Base-by-base conservation (phyloP, 2,888 invertebrate genomes). In the Creontiades dilutus region DNA sequence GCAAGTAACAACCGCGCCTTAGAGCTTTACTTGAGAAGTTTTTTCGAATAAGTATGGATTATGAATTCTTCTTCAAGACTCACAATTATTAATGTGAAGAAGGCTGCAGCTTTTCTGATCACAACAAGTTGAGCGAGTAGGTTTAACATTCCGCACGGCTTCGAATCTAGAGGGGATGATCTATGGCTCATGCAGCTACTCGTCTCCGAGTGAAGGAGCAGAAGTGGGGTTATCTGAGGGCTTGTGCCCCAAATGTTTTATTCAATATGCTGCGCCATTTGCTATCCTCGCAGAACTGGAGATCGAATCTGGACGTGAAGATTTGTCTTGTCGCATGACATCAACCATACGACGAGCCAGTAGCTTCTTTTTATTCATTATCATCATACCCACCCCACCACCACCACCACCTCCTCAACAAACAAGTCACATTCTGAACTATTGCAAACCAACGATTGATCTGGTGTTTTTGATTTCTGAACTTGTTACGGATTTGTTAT, bases 261-360 rank as follows among this genome's bases (percentile, higher is more conserved):
- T 57, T 57, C 57, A 57, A 16, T n/a, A 57, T n/a, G n/a, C 1
- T 57, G 57, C 57, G 57, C 57, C 57, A 57, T 57, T 5, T n/a
- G 57, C 57, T 57, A n/a, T 57, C 7, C 57, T 57, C 57, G 57
- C n/a, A 16, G 37, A 37, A 37, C 37, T 37, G 7, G 57, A 57
- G 57, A 57, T 57, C 57, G 57, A 57, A 57, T 57, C 57, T 57
- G 57, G 7, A 57, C 57, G 57, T n/a, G 57, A 16, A 57, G 57
- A 57, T 57, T 57, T 57, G 16, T 57, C 57, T 57, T 16, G 16
- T 5, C 57, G 57, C 57, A n/a, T 57, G 57, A 57, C 57, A 57
- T 57, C n/a, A 14, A n/a, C 14, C 57, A 11, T 52, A 14, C 2
- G 2, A 52, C 52, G 11, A 7, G 4, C 52, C 52, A 52, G 13